Percentiles rank a stretch among this genome's conserved stretches.
These are phyloP conservation scores for Frieseomelitta varia DNA, from an alignment of 1,140 invertebrate species.

Conservation along the genomic window DNA sequence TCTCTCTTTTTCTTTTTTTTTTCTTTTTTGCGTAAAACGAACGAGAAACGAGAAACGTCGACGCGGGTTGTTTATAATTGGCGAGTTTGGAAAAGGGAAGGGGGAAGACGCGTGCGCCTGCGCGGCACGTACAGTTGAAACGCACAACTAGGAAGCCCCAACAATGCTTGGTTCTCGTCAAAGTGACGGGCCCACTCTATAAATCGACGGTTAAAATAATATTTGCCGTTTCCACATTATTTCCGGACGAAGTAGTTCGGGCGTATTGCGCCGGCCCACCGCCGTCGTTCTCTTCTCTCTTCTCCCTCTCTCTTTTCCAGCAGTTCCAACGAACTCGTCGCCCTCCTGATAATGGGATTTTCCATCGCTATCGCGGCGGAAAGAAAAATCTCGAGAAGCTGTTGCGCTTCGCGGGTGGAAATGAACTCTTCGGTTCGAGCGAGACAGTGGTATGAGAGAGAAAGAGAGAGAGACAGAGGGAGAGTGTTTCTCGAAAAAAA, in stretches of 20 bases:
- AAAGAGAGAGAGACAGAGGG: neutral
- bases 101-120: neutral
- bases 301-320: neutral
- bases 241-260: conserved; percentile 50
- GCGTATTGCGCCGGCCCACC: neutral
- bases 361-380: conserved; percentile 5
- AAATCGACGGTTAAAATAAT: conserved; percentile 68
- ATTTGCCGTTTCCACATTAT: conserved; percentile 65
- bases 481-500: neutral
- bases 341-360: conserved; percentile 28
- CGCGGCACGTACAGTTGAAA: neutral
- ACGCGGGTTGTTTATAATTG: conserved; percentile 42
- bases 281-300: neutral
- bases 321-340: too few relatives aligned
- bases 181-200: conserved; percentile 68
- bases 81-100: neutral
- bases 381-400: conserved; percentile 11
- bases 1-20: too few relatives aligned
- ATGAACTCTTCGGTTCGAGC: conserved; percentile 16
- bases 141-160: conserved; percentile 19
- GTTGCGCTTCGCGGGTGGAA: conserved; percentile 15
- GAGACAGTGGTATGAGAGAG: neutral
- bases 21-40: neutral
- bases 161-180: conserved; percentile 77
- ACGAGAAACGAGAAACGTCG: neutral